Conservation (phyloP, 2,888 invertebrate genomes). For the Lycocerus yunnanus region DNA sequence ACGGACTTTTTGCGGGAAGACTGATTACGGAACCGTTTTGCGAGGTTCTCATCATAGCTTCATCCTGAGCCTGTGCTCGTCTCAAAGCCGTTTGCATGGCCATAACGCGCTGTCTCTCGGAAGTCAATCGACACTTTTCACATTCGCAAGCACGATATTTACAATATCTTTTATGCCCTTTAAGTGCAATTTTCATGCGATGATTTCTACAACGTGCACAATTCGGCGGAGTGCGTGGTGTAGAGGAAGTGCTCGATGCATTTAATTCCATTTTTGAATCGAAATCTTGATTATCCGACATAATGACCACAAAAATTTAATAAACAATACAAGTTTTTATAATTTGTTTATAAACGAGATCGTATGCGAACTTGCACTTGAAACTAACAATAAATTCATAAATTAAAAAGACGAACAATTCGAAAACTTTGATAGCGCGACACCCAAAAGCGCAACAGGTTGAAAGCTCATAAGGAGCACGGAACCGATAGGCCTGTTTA, state of each 20-base stretch:
- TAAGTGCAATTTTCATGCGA: constrained; percentile 82
- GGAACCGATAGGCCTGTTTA: constrained; percentile 20
- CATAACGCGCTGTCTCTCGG: constrained; percentile 88
- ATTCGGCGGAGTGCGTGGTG: constrained; percentile 84
- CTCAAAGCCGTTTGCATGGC: constrained; percentile 83
- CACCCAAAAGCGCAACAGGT: constrained; percentile 24
- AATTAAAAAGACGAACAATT: background rate
- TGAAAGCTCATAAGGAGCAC: constrained; percentile 15
- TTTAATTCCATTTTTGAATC: constrained; percentile 60
- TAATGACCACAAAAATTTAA: constrained; percentile 43
- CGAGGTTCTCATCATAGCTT: constrained; percentile 59
- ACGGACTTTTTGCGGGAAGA: constrained; percentile 46
- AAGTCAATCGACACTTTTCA: constrained; percentile 84
- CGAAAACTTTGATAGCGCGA: background rate
- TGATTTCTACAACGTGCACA: constrained; percentile 94
- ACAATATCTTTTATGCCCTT: constrained; percentile 93
- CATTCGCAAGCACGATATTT: constrained; percentile 83
- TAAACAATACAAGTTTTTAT: background rate
- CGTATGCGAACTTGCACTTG: background rate
- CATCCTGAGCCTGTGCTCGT: constrained; percentile 85
- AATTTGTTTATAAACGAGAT: background rate
- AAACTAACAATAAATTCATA: background rate
- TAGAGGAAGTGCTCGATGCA: constrained; percentile 61
- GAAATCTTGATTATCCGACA: constrained; percentile 60
- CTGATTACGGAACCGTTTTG: constrained; percentile 42